phyloP scores from a whole-genome alignment of 2,113 vertebrate genomes.

The Leiothrix lutea region DNA sequence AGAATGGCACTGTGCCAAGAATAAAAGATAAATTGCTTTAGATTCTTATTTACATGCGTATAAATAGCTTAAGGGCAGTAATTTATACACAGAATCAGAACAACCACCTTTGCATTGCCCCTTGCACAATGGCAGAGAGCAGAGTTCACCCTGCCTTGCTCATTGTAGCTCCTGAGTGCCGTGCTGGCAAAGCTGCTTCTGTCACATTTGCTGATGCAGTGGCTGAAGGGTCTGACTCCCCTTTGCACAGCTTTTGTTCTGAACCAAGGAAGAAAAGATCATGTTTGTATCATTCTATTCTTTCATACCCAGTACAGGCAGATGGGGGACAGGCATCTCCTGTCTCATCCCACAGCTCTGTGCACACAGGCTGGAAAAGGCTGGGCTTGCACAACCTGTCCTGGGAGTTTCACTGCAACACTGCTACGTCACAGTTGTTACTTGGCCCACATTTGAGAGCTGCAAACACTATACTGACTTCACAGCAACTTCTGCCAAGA shows the following conservation, averaged over 20 bases:
- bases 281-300: not conserved
- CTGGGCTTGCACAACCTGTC: not conserved
- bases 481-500: not conserved
- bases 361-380: not conserved
- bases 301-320: not conserved
- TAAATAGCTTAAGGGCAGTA: not conserved
- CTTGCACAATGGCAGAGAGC: accelerated
- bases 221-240: not conserved
- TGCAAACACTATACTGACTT: not conserved
- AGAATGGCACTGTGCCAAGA: not conserved
- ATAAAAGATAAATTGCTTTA: not conserved
- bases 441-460: not conserved
- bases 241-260: not conserved
- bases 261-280: not conserved
- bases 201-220: not conserved
- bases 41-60: not conserved
- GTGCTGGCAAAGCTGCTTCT: not conserved
- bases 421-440: not conserved
- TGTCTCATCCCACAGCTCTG: not conserved
- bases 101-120: not conserved
- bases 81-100: not conserved
- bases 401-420: not conserved
- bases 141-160: not conserved
- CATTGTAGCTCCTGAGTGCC: not conserved
- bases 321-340: not conserved